Evolutionary conservation across 2,113 vertebrate genomes (phyloP), one percentile per base, ranked within the genome.

Genomic region (Misgurnus mizolepis): DNA sequence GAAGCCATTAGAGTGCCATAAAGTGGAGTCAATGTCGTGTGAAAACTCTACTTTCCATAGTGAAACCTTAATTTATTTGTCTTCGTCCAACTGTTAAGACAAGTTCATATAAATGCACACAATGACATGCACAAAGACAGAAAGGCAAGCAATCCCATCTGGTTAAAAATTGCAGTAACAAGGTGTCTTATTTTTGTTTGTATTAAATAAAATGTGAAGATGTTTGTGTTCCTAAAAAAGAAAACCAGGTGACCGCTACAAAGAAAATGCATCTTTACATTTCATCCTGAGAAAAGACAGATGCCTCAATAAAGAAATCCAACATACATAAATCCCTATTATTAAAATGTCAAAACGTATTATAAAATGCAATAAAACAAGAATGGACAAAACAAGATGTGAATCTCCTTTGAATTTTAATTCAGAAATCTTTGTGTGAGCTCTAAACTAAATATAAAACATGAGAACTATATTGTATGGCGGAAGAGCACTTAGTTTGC

Each of bases 11-110:
- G 81, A 74, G 75, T 76, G 82, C 85, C 86, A 90, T 91, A 90
- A 91, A 91, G 83, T 67, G 65, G 81, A 90, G 81, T 77, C 86
- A 91, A 91, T 91, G 90, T 90, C 85, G 85, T 87, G 86, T 88
- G 88, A 66, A 18, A 83, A 76, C 67, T 62, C 81, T 55, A 49
- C 83, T 88, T 90, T 89, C 89, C 88, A 88, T 83, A 85, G 87
- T 80, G 85, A 87, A 84, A 89, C 86, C 58, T 72, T 82, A 80
- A 67, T 82, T 80, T 84, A 86, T 86, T 80, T 84, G 78, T 85
- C 80, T 55, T 60, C 76, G 50, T 89, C 81, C 79, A 66, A 68
- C 64, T 80, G 84, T 84, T 86, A 88, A n/a, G 8, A 4, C 10
- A 56, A 56, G 56, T 74, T 56, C 15, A 50, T 45, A 76, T 18